These are phyloP conservation scores for Apocheima hispidaria DNA, from an alignment of 2,888 invertebrate genomes.

Conservation along the genomic window DNA sequence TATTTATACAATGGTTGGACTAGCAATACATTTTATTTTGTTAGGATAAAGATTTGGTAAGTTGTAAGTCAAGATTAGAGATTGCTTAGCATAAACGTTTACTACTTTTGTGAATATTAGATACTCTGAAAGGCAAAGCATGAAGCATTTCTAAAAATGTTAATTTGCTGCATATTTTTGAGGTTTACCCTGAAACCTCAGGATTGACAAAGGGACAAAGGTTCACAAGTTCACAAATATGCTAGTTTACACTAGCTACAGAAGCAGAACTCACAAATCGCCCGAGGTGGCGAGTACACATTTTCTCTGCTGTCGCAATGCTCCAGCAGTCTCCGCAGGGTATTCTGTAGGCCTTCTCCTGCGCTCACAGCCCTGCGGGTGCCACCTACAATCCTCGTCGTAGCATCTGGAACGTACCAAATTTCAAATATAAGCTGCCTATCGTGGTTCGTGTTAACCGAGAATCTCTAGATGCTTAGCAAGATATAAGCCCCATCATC, in stretches of 20 bases:
- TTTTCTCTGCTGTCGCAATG: constrained; percentile 90
- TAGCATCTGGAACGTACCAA: constrained; percentile 61
- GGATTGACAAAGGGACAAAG: neutral
- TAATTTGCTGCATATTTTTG: too few species aligned
- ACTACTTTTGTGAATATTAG: too few species aligned
- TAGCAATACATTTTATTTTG: too few species aligned
- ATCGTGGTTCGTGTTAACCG: neutral
- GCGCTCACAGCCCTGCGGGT: constrained; percentile 80
- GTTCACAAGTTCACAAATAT: too few species aligned
- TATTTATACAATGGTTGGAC: neutral
- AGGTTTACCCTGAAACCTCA: neutral
- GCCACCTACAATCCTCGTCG: constrained; percentile 65
- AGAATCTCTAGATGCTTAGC: too few species aligned
- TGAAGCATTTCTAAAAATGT: too few species aligned
- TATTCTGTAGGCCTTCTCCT: constrained; percentile 89
- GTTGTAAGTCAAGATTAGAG: too few species aligned
- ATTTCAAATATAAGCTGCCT: neutral
- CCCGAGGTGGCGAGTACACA: constrained; percentile 84
- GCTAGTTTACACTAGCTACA: neutral
- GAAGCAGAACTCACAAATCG: constrained; percentile 61
- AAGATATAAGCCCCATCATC: too few species aligned
- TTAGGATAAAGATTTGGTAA: too few species aligned
- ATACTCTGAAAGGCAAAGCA: too few species aligned
- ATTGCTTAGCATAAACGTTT: too few species aligned
- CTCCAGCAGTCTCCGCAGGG: constrained; percentile 91